These are phyloP conservation scores for Polia nebulosa DNA, from an alignment of 2,888 invertebrate genomes.

Conservation along the genomic window DNA sequence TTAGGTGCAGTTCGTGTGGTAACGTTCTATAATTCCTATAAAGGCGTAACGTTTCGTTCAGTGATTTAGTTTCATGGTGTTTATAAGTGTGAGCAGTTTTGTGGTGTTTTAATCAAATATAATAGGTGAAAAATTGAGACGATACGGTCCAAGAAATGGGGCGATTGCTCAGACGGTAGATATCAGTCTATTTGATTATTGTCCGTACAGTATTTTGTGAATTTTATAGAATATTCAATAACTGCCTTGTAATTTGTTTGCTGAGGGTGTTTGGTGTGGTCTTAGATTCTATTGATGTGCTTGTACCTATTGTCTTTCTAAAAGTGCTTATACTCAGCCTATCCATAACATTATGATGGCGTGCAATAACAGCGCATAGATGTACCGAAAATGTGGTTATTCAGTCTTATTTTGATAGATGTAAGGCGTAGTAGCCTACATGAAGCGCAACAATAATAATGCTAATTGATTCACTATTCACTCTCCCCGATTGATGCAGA, in stretches of 20 bases:
- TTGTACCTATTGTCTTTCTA: too few relatives aligned
- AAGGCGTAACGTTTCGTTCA: slow-evolving; percentile 2
- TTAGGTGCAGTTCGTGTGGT: neutral
- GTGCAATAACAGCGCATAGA: too few relatives aligned
- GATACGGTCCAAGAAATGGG: slow-evolving; percentile 26
- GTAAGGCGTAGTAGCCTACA: neutral
- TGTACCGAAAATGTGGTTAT: too few relatives aligned
- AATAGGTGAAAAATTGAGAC: slow-evolving; percentile 2
- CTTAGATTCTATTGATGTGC: neutral
- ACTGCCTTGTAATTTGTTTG: too few relatives aligned
- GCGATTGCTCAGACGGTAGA: slow-evolving; percentile 33
- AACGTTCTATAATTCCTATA: neutral
- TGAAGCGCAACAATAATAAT: slow-evolving; percentile 7
- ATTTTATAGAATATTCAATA: neutral
- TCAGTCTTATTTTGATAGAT: neutral
- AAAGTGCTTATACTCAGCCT: too few relatives aligned
- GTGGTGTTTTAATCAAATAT: neutral
- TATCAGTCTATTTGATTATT: neutral
- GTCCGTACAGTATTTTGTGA: neutral
- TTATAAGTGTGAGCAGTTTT: slow-evolving; percentile 3
- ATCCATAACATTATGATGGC: too few relatives aligned
- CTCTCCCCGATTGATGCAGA: slow-evolving; percentile 11
- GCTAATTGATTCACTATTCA: slow-evolving; percentile 22
- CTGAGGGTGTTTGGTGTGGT: neutral
- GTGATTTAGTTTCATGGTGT: slow-evolving; percentile 22